These are phyloP conservation scores for Pangasius krempfi DNA, from an alignment of 2,797 vertebrate genomes.

Conservation along the genomic window DNA sequence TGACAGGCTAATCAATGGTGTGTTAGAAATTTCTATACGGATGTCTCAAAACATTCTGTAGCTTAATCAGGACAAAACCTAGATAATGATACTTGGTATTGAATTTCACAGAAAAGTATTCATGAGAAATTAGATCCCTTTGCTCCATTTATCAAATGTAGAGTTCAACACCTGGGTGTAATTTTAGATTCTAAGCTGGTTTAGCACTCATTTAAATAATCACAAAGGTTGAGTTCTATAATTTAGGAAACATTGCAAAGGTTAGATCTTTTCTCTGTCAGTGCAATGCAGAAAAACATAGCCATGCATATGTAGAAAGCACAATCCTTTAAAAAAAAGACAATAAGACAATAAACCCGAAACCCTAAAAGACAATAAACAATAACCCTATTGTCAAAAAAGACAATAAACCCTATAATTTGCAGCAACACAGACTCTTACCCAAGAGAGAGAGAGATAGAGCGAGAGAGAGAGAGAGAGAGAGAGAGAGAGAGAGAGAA, in stretches of 20 bases:
- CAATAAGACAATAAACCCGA: neutral
- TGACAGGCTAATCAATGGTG: constrained; percentile 9
- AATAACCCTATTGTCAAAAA: neutral
- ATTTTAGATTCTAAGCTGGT: neutral
- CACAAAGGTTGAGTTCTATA: neutral
- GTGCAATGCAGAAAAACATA: neutral
- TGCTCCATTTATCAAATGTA: constrained; percentile 17
- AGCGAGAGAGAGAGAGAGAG: constrained; percentile 1
- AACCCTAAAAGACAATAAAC: neutral
- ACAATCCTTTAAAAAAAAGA: neutral
- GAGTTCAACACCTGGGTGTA: neutral
- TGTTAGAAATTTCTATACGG: neutral
- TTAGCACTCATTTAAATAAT: neutral
- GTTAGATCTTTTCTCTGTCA: neutral
- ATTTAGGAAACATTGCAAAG: neutral
- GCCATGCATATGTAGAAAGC: neutral
- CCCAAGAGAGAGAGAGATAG: neutral
- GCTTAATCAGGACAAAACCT: neutral
- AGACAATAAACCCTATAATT: neutral
- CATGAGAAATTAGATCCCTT: constrained; percentile 3
- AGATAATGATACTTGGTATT: neutral
- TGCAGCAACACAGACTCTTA: neutral
- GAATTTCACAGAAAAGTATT: constrained; percentile 4
- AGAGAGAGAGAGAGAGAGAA: neutral
- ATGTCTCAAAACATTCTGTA: neutral